Evolutionary conservation across 2,888 invertebrate genomes (phyloP).

Genomic region (Pelosia muscerda): DNA sequence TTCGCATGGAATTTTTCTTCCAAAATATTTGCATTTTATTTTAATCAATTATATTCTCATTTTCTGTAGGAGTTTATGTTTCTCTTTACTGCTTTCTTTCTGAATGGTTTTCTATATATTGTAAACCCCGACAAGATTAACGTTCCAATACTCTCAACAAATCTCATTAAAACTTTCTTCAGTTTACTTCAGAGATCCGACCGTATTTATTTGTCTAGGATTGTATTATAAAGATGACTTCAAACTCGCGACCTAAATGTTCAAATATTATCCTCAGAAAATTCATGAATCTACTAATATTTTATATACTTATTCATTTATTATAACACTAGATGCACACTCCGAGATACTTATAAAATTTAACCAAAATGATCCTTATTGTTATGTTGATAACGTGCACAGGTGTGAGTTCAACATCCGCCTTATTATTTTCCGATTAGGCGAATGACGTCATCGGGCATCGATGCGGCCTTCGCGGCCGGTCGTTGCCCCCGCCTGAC

Average conservation of each 20-base stretch:
- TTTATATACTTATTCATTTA: conserved; percentile 6
- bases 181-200: neutral
- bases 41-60: conserved; percentile 20
- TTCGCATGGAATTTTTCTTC: too few relatives aligned
- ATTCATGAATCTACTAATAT: neutral
- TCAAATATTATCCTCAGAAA: neutral
- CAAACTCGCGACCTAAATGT: neutral
- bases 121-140: neutral
- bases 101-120: neutral
- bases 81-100: conserved; percentile 9
- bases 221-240: neutral
- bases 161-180: conserved; percentile 33
- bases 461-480: conserved; percentile 74
- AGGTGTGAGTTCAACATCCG: conserved; percentile 42
- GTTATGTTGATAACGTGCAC: conserved; percentile 30
- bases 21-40: neutral
- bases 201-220: neutral
- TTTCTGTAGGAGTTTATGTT: conserved; percentile 28
- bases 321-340: conserved; percentile 32
- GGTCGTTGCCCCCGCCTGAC: conserved; percentile 65
- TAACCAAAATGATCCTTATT: conserved; percentile 38
- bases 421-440: conserved; percentile 51
- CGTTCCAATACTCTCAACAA: conserved; percentile 10
- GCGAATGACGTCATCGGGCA: conserved; percentile 68
- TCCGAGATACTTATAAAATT: conserved; percentile 16